Evolutionary conservation across 2,888 invertebrate genomes (phyloP).

Genomic region (Acrobasis repandana): DNA sequence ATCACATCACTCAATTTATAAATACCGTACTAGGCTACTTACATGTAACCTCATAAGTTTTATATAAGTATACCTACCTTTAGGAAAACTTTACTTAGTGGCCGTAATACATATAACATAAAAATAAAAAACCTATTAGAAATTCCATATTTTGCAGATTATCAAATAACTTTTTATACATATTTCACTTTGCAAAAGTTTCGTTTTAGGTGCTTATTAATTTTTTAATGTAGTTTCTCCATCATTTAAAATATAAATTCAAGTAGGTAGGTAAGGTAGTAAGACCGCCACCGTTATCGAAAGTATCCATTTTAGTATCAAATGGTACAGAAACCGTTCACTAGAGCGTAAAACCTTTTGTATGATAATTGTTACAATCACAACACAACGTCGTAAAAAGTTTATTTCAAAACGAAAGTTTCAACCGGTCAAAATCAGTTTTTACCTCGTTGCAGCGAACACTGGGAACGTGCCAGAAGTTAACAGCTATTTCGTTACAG

Average conservation of each 20-base stretch:
- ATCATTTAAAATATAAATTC: neutral
- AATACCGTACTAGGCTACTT: no score
- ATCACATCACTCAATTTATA: no score
- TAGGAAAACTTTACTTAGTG: no score
- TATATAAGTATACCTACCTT: no score
- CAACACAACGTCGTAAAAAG: constrained; percentile 19
- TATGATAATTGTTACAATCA: constrained; percentile 18
- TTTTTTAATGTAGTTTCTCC: neutral
- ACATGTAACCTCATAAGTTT: no score
- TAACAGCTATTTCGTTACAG: neutral
- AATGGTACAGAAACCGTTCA: constrained; percentile 24
- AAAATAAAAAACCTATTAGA: no score
- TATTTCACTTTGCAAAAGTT: no score
- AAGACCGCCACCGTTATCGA: neutral
- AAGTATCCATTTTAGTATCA: constrained; percentile 17
- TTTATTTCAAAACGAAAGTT: constrained; percentile 19
- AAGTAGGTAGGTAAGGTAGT: no score
- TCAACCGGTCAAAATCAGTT: neutral
- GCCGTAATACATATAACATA: no score
- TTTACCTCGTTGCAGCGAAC: neutral
- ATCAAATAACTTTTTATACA: no score
- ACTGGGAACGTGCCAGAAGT: neutral
- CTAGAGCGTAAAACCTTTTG: constrained; percentile 41
- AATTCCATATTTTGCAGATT: no score
- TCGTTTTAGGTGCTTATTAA: no score